Percentiles rank a stretch among this genome's conserved stretches.
Conservation (phyloP, 2,888 invertebrate species). For the Diarsia dahlii region DNA sequence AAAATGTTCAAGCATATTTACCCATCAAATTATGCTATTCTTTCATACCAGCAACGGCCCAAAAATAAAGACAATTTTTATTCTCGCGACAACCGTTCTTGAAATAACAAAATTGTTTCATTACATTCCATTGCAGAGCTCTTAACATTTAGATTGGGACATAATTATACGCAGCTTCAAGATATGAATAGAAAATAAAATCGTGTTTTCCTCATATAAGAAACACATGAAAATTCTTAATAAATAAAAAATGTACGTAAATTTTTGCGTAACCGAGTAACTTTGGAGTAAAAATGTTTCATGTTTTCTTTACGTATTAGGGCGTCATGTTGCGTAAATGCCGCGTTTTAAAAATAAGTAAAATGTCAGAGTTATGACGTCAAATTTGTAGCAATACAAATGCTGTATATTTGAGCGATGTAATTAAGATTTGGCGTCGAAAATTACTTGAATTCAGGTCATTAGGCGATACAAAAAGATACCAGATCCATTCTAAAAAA, state of each 20-base stretch:
- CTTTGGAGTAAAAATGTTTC: constrained; percentile 44
- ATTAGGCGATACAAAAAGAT: background rate
- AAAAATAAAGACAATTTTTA: background rate
- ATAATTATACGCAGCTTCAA: constrained; percentile 41
- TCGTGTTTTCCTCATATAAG: constrained; percentile 38
- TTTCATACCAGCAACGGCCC: background rate
- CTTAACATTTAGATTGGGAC: constrained; percentile 28
- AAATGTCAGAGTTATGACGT: constrained; percentile 31
- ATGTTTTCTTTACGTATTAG: constrained; percentile 29
- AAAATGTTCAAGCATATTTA: background rate
- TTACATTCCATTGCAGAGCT: constrained; percentile 21
- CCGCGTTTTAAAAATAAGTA: constrained; percentile 13
- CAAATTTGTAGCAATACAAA: background rate
- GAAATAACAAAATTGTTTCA: constrained; percentile 30
- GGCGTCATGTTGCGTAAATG: constrained; percentile 31
- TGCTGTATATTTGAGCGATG: constrained; percentile 3
- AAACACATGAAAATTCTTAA: constrained; percentile 27
- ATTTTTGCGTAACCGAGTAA: constrained; percentile 31
- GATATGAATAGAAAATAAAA: constrained; percentile 47
- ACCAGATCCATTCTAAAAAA: background rate
- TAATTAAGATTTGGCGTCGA: background rate
- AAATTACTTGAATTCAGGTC: background rate
- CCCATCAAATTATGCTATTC: constrained; percentile 16
- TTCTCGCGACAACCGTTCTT: constrained; percentile 1
- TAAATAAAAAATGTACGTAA: constrained; percentile 37